A percentile compares a stretch with the other conserved stretches of the same genome.
phyloP scores from a whole-genome alignment of 2,888 invertebrate species.

The Pimpla rufipes region DNA sequence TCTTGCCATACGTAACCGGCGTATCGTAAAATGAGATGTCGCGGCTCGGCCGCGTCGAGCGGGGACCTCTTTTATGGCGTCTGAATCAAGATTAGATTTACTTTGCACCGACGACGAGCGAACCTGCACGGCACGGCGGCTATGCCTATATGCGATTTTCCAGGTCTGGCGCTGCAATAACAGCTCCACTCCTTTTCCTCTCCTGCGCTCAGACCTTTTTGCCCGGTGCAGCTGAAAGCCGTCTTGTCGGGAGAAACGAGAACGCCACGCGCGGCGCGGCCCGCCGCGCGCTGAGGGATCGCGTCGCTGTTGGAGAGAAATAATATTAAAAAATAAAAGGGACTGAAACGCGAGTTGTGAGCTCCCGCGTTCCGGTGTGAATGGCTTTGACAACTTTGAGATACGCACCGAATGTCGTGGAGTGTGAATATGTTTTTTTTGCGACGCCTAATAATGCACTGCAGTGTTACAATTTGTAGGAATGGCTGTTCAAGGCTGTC shows the following conservation, averaged over 20 bases:
- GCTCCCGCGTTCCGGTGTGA: slow-evolving; percentile 35
- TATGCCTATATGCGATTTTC: slow-evolving; percentile 33
- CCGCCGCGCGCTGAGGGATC: not conserved
- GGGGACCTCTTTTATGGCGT: slow-evolving; percentile 78
- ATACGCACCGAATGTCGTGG: not conserved
- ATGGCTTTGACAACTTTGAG: slow-evolving; percentile 16
- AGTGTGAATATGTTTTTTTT: not conserved
- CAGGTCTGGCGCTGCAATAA: slow-evolving; percentile 47
- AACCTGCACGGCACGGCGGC: slow-evolving; percentile 38
- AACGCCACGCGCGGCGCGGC: slow-evolving; percentile 3
- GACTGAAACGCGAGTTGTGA: slow-evolving; percentile 45
- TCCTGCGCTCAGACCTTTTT: slow-evolving; percentile 11
- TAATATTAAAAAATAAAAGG: slow-evolving; percentile 23
- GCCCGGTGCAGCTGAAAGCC: slow-evolving; percentile 4
- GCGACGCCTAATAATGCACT: too few species aligned
- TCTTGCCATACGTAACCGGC: slow-evolving; percentile 75
- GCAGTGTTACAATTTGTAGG: too few species aligned
- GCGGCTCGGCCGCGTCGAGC: slow-evolving; percentile 58
- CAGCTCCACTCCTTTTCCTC: slow-evolving; percentile 55
- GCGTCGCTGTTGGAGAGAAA: not conserved
- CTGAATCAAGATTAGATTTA: slow-evolving; percentile 83
- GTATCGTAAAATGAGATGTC: slow-evolving; percentile 83
- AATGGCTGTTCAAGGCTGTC: too few species aligned
- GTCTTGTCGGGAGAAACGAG: not conserved
- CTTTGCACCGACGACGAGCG: slow-evolving; percentile 75